Conservation (phyloP, 2,888 invertebrate species). For the Patella pellucida region DNA sequence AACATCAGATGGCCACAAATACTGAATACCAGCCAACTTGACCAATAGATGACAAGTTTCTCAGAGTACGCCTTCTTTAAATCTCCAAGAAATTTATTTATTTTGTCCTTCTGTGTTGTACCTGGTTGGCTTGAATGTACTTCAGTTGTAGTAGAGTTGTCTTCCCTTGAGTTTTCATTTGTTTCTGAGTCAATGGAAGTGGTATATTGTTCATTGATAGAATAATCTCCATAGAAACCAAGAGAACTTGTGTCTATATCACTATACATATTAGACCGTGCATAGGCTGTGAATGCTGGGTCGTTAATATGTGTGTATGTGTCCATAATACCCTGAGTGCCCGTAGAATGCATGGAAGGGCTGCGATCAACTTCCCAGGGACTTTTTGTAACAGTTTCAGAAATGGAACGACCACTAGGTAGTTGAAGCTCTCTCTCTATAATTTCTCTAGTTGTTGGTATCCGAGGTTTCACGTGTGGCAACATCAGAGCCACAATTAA, state of each 20-base stretch:
- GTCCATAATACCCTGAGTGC: not conserved
- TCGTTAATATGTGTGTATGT: conserved; percentile 1
- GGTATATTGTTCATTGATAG: not conserved
- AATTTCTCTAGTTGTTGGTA: not conserved
- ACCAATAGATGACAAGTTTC: not conserved
- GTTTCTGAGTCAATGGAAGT: not conserved
- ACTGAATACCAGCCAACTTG: not conserved
- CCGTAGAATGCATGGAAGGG: not conserved
- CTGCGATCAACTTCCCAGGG: not conserved
- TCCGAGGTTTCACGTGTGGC: not conserved
- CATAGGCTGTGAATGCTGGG: conserved; percentile 1
- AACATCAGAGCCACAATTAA: not conserved
- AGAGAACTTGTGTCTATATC: conserved; percentile 23
- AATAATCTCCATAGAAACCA: conserved; percentile 16
- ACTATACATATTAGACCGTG: conserved; percentile 9
- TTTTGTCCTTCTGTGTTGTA: not conserved
- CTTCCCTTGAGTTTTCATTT: not conserved
- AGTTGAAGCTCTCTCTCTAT: not conserved
- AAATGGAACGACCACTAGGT: not conserved
- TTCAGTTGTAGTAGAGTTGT: not conserved
- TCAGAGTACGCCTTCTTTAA: not conserved
- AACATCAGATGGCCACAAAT: not conserved
- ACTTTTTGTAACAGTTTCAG: not conserved
- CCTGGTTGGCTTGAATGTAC: not conserved
- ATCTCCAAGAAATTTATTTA: not conserved